Conservation (phyloP, 2,888 invertebrate species). For the Endomychus coccineus region DNA sequence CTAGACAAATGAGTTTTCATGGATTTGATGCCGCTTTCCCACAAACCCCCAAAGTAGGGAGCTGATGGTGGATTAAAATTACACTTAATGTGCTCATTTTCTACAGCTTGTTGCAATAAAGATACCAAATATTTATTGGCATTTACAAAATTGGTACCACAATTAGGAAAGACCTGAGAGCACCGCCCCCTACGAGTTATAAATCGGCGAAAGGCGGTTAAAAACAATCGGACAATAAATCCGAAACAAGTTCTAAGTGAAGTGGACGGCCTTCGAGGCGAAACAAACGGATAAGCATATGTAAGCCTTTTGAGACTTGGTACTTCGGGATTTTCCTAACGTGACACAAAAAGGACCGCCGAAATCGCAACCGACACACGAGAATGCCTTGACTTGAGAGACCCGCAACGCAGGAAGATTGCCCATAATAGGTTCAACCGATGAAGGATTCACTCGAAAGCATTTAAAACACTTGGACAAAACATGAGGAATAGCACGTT, state of each 20-base stretch:
- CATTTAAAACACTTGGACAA: constrained; percentile 16
- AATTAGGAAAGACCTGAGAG: constrained; percentile 24
- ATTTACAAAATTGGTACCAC: too few relatives aligned
- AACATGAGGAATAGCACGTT: constrained; percentile 9
- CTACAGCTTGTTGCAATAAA: too few relatives aligned
- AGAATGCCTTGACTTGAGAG: constrained; percentile 13
- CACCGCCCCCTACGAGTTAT: constrained; percentile 20
- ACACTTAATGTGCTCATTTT: too few relatives aligned
- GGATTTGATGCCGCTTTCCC: constrained; percentile 15
- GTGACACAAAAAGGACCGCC: constrained; percentile 17
- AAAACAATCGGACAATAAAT: constrained; percentile 21
- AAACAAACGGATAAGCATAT: constrained; percentile 15
- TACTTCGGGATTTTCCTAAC: constrained; percentile 7
- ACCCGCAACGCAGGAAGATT: constrained; percentile 15
- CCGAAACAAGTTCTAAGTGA: constrained; percentile 25
- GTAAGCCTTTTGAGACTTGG: constrained; percentile 14
- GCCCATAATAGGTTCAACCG: constrained; percentile 16
- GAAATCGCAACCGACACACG: constrained; percentile 16
- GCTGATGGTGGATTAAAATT: constrained; percentile 15
- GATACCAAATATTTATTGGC: too few relatives aligned
- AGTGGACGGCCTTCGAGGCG: constrained; percentile 23
- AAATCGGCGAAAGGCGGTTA: constrained; percentile 20
- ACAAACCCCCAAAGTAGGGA: constrained; percentile 18
- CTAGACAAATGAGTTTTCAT: constrained; percentile 15
- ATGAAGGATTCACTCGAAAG: constrained; percentile 14